Conservation (phyloP, 2,888 invertebrate species). For the Eupsilia transversa region DNA sequence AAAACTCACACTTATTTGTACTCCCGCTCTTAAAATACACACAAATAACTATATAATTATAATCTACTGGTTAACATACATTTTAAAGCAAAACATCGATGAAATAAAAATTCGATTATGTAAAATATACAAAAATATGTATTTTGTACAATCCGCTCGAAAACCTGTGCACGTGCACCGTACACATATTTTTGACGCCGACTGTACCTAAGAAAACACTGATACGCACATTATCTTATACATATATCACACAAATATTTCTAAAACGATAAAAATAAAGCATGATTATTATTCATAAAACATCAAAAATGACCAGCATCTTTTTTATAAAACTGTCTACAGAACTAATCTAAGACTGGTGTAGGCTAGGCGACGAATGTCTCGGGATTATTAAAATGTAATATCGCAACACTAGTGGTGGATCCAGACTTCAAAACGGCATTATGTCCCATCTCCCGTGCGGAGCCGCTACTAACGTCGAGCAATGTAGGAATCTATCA, state of each 20-base stretch:
- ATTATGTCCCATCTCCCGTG: background rate
- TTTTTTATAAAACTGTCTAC: constrained; percentile 55
- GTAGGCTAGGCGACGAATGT: background rate
- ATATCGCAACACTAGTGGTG: background rate
- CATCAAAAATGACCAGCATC: constrained; percentile 76
- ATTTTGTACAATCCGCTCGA: constrained; percentile 49
- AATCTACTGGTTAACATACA: constrained; percentile 63
- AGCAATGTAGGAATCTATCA: background rate
- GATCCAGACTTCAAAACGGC: background rate
- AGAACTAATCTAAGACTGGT: constrained; percentile 33
- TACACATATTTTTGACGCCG: constrained; percentile 47
- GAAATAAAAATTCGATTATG: constrained; percentile 53
- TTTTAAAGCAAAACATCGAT: constrained; percentile 63
- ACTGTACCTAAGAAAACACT: constrained; percentile 59
- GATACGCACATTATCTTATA: constrained; percentile 50
- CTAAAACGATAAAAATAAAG: constrained; percentile 46
- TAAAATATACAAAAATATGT: constrained; percentile 66
- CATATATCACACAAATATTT: constrained; percentile 57
- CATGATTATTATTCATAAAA: constrained; percentile 50
- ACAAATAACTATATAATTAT: constrained; percentile 62
- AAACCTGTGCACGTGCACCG: constrained; percentile 32
- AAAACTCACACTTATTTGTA: constrained; percentile 63
- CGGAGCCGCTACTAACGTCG: background rate
- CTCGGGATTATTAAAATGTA: background rate
- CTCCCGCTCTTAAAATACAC: constrained; percentile 65